These are phyloP conservation scores for Vimba vimba DNA, from an alignment of 2,113 vertebrate species.

Conservation along the genomic window DNA sequence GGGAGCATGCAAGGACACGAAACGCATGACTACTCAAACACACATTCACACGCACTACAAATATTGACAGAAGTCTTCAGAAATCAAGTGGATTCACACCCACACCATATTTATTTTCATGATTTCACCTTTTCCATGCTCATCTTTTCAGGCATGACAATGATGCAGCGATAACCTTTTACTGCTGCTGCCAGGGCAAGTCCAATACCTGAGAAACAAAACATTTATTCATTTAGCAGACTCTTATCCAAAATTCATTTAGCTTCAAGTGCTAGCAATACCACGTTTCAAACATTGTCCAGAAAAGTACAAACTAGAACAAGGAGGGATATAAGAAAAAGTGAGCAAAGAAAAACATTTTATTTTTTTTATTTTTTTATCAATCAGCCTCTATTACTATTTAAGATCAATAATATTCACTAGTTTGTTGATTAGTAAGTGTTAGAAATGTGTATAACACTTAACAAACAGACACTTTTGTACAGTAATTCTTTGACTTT, in stretches of 20 bases:
- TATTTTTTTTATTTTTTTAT: too few relatives aligned
- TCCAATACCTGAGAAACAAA: slow-evolving; percentile 61
- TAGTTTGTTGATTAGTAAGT: not conserved
- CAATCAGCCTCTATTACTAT: not conserved
- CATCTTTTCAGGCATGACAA: slow-evolving; percentile 99
- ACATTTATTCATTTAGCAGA: not conserved
- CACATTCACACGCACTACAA: not conserved
- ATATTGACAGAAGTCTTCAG: not conserved
- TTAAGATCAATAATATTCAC: not conserved
- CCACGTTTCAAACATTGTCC: not conserved
- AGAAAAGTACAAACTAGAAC: too few relatives aligned
- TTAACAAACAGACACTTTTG: not conserved
- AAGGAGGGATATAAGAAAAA: too few relatives aligned
- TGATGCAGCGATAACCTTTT: slow-evolving; percentile 96
- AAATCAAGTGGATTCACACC: too few relatives aligned
- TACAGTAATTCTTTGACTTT: not conserved
- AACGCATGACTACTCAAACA: not conserved
- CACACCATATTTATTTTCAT: not conserved
- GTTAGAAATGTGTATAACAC: not conserved
- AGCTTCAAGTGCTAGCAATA: too few relatives aligned
- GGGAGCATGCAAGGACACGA: not conserved
- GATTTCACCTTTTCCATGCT: slow-evolving; percentile 92
- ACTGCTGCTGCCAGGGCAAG: slow-evolving; percentile 93
- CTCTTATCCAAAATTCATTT: too few relatives aligned
- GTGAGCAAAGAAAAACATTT: too few relatives aligned